phyloP scores from a whole-genome alignment of 2,888 invertebrate genomes.

The Meiosimyza decipiens region DNA sequence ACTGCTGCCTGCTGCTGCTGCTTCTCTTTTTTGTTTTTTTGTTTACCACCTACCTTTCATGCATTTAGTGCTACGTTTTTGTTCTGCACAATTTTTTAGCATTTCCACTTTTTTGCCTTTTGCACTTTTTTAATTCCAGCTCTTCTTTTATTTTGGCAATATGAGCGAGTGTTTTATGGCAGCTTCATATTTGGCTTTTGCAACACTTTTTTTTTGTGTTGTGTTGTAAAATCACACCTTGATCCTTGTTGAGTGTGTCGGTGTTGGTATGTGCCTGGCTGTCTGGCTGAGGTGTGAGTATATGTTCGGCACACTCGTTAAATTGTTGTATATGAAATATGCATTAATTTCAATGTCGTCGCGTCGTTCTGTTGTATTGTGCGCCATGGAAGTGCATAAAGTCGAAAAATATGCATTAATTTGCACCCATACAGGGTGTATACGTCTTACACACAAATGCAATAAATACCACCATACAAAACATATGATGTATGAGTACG shows the following conservation, averaged over 20 bases:
- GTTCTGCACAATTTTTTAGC: background rate
- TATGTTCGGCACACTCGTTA: constrained; percentile 27
- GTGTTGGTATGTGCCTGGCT: constrained; percentile 20
- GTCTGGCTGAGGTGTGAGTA: constrained; percentile 10
- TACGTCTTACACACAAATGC: background rate
- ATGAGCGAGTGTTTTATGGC: constrained; percentile 21
- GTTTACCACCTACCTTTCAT: too few species aligned
- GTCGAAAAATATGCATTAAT: constrained; percentile 20
- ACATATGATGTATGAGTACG: too few species aligned
- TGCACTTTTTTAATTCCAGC: background rate
- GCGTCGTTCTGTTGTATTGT: constrained; percentile 36
- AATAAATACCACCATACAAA: too few species aligned
- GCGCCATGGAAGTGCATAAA: constrained; percentile 3
- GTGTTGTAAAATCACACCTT: constrained; percentile 43
- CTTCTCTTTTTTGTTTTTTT: constrained; percentile 6
- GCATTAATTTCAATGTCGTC: constrained; percentile 49
- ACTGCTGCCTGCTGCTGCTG: background rate
- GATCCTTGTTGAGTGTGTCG: constrained; percentile 38
- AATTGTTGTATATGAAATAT: constrained; percentile 39
- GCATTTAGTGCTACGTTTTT: too few species aligned
- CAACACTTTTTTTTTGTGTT: constrained; percentile 28
- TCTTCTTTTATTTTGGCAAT: constrained; percentile 36
- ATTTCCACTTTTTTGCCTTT: constrained; percentile 4
- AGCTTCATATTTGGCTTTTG: constrained; percentile 29
- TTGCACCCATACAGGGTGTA: constrained; percentile 12